Conservation (phyloP, 2,113 vertebrate genomes). For the Dinomys branickii region DNA sequence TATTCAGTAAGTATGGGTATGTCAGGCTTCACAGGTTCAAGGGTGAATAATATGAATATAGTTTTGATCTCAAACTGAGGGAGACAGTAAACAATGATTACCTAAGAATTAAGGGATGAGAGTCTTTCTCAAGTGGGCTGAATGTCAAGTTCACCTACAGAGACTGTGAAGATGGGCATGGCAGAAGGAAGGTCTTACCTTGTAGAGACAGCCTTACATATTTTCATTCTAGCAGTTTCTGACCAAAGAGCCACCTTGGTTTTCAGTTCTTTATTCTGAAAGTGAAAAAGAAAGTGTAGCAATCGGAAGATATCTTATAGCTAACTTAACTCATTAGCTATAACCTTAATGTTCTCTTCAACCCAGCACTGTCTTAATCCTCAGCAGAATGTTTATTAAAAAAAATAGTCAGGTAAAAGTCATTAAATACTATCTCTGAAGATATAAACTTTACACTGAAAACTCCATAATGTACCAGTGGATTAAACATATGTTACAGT, state of each 20-base stretch:
- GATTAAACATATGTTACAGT: too few species aligned
- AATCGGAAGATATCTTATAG: neutral
- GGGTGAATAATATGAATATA: neutral
- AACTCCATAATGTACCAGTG: neutral
- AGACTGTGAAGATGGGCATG: neutral
- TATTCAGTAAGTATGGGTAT: neutral
- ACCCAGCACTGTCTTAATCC: neutral
- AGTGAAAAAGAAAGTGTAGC: neutral
- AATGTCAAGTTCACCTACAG: neutral
- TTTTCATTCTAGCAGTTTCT: conserved; percentile 39
- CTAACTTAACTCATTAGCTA: neutral
- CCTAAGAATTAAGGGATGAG: fast-evolving
- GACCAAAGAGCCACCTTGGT: conserved; percentile 77
- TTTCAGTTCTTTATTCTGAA: conserved; percentile 87
- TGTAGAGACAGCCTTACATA: conserved; percentile 74
- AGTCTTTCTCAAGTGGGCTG: neutral
- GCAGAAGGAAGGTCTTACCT: conserved; percentile 68
- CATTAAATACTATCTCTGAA: neutral
- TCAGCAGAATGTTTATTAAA: neutral
- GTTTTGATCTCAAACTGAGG: neutral
- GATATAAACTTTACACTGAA: neutral
- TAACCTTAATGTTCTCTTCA: neutral
- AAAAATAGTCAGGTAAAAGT: neutral
- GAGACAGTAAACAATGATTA: neutral
- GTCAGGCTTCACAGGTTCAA: neutral